A percentile compares a stretch with the other conserved stretches of the same genome.
Evolutionary conservation across 2,888 invertebrate species (phyloP).

Genomic region (Griposia aprilina): DNA sequence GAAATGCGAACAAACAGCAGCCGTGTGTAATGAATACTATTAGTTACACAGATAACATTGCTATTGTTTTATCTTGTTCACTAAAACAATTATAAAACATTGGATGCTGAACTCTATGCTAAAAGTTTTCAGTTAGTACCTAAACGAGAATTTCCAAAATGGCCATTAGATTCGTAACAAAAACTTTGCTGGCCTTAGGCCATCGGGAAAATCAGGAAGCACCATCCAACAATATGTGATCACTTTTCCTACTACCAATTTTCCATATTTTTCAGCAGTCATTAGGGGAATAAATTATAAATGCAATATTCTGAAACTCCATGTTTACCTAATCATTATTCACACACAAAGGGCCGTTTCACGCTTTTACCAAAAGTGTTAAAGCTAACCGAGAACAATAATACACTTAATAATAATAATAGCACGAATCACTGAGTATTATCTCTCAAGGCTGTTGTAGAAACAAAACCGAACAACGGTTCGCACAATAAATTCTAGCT

Average conservation of each 20-base stretch:
- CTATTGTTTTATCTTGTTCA: constrained; percentile 19
- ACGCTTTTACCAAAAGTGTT: constrained; percentile 29
- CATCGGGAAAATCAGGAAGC: neutral
- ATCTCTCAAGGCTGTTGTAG: constrained; percentile 38
- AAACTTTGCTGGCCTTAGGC: neutral
- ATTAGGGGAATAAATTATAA: neutral
- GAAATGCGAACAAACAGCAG: constrained; percentile 26
- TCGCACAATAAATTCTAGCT: constrained; percentile 66
- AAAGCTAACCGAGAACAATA: constrained; percentile 44
- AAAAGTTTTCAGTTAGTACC: neutral
- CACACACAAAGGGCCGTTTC: constrained; percentile 26
- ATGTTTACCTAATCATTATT: constrained; percentile 11
- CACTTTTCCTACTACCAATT: neutral
- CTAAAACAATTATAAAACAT: neutral
- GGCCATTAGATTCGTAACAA: neutral
- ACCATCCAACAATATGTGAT: neutral
- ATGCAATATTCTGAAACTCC: neutral
- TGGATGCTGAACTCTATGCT: neutral
- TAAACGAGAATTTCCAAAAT: neutral
- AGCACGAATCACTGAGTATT: constrained; percentile 51
- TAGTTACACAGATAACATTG: constrained; percentile 13
- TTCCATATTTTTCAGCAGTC: neutral
- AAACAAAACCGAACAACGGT: constrained; percentile 54
- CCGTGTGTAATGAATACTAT: neutral
- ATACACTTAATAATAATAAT: constrained; percentile 52